These are phyloP conservation scores for Dryadula phaetusa DNA, from an alignment of 2,888 invertebrate genomes.

Conservation along the genomic window DNA sequence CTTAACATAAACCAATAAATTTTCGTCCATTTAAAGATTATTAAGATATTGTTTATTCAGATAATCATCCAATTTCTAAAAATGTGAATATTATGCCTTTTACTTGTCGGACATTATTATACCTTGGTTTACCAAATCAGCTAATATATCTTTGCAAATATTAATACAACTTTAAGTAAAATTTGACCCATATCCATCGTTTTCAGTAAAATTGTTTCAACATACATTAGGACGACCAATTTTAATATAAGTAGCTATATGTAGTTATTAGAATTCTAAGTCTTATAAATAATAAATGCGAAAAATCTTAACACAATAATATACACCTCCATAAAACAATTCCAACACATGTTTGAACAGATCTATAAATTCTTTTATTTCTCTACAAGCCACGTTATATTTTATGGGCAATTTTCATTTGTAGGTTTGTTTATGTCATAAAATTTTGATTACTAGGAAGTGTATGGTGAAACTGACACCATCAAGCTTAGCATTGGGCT, in stretches of 20 bases:
- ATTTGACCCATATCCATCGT: too few species aligned
- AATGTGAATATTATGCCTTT: too few species aligned
- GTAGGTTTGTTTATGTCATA: slow-evolving; percentile 55
- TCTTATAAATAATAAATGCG: background rate
- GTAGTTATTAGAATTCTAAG: background rate
- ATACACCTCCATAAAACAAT: slow-evolving; percentile 45
- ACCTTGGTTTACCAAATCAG: too few species aligned
- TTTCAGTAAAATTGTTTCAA: too few species aligned
- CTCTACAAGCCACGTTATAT: slow-evolving; percentile 52
- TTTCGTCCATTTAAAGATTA: background rate
- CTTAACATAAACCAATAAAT: background rate
- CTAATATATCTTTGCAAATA: too few species aligned
- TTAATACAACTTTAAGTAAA: too few species aligned
- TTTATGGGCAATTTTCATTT: slow-evolving; percentile 63
- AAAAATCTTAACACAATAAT: slow-evolving; percentile 6
- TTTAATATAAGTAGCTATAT: too few species aligned
- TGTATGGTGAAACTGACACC: slow-evolving; percentile 53
- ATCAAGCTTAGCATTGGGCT: slow-evolving; percentile 19
- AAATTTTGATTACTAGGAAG: slow-evolving; percentile 54
- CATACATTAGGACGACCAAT: too few species aligned
- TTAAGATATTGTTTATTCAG: background rate
- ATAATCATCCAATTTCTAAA: background rate
- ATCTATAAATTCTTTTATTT: slow-evolving; percentile 60
- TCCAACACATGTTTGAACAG: slow-evolving; percentile 59
- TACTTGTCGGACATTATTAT: too few species aligned